These are phyloP conservation scores for Ctenoplectra terminalis DNA, from an alignment of 1,140 invertebrate species.

Conservation along the genomic window DNA sequence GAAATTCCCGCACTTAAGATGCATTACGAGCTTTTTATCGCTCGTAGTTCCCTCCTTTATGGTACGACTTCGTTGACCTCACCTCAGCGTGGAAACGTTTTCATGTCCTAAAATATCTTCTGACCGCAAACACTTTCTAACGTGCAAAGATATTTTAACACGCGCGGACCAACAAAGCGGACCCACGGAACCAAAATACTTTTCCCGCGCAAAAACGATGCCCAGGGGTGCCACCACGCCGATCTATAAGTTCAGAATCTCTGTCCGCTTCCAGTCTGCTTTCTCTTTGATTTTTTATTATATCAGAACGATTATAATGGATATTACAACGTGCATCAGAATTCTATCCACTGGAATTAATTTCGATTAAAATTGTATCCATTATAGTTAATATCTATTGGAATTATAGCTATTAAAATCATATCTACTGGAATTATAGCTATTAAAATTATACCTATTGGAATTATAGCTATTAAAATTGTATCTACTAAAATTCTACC, in stretches of 20 bases:
- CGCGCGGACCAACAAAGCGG: conserved; percentile 60
- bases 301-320: too few species aligned
- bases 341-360: rapidly evolving
- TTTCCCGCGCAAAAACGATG: conserved; percentile 40
- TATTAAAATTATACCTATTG: too few species aligned
- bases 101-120: conserved; percentile 62
- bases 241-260: conserved; percentile 29
- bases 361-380: too few species aligned
- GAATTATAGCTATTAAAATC: too few species aligned
- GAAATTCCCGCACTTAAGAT: conserved; percentile 12
- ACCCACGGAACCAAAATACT: conserved; percentile 30
- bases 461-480: too few species aligned
- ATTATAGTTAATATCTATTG: too few species aligned
- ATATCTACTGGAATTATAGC: too few species aligned
- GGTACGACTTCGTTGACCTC: conserved; percentile 54
- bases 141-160: conserved; percentile 66
- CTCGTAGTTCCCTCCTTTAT: conserved; percentile 44
- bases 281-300: neutral
- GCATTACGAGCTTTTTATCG: conserved; percentile 46
- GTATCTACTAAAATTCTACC: too few species aligned
- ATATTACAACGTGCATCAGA: neutral
- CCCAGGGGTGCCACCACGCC: conserved; percentile 4
- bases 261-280: too few species aligned
- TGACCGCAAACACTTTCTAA: conserved; percentile 62
- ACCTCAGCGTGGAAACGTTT: conserved; percentile 59